phyloP scores from a whole-genome alignment of 2,113 vertebrate species.

The Burhinus bistriatus region DNA sequence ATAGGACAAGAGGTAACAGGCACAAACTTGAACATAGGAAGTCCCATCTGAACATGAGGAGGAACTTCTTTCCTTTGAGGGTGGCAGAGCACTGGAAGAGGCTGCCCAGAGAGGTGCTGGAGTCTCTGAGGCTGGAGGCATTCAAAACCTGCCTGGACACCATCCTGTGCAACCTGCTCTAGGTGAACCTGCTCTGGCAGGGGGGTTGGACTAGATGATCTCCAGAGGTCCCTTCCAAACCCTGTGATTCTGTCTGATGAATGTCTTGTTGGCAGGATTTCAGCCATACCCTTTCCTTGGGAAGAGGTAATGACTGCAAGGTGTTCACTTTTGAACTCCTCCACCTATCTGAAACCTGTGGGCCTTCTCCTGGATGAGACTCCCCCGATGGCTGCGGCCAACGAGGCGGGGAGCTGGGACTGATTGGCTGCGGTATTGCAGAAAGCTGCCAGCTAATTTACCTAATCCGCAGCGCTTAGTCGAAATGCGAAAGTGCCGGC shows the following conservation, averaged over 20 bases:
- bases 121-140: too few species aligned
- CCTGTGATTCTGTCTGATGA: neutral
- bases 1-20: too few species aligned
- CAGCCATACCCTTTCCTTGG: neutral
- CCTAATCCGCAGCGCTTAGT: neutral
- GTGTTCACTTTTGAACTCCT: neutral
- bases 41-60: too few species aligned
- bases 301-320: neutral
- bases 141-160: too few species aligned
- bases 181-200: too few species aligned
- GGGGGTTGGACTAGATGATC: too few species aligned
- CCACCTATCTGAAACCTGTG: accelerated
- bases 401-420: neutral
- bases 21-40: too few species aligned
- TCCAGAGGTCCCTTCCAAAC: too few species aligned
- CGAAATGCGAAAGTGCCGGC: neutral
- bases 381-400: neutral
- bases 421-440: neutral
- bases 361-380: neutral
- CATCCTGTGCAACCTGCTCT: too few species aligned
- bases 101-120: too few species aligned
- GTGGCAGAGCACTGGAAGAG: too few species aligned
- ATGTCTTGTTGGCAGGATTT: neutral
- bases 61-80: too few species aligned
- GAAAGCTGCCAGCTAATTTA: neutral